Percentiles rank a stretch among this genome's conserved stretches.
phyloP scores from a whole-genome alignment of 2,113 vertebrate species.

The Papio anubis region DNA sequence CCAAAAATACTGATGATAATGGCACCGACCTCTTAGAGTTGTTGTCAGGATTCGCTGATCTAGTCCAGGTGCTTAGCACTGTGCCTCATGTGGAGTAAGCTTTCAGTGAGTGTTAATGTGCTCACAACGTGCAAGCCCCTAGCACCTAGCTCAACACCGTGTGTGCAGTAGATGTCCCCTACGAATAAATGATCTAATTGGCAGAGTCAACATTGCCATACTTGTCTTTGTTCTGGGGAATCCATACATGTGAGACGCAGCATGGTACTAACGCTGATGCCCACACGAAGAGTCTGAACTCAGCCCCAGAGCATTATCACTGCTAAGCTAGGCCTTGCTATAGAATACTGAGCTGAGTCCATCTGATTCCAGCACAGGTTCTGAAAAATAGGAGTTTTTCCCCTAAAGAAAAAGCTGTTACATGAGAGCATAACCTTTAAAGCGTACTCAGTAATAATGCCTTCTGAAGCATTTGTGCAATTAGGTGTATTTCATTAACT shows the following conservation, averaged over 20 bases:
- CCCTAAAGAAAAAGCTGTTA: background rate
- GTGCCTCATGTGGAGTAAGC: background rate
- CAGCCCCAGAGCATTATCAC: fast-evolving
- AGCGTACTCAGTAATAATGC: background rate
- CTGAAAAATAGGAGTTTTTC: background rate
- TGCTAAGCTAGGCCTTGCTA: background rate
- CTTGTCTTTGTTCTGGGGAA: background rate
- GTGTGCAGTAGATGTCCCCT: background rate
- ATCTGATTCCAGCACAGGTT: background rate
- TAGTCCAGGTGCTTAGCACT: background rate
- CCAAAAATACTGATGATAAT: background rate
- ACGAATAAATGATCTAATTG: background rate
- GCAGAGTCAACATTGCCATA: background rate
- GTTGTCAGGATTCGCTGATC: background rate
- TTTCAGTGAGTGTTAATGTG: too few relatives aligned
- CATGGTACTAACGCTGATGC: background rate
- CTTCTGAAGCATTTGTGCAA: constrained; percentile 55
- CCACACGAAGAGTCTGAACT: background rate
- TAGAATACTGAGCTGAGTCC: background rate
- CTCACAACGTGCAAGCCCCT: background rate
- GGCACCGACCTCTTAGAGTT: background rate
- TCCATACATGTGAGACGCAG: background rate
- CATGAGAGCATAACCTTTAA: constrained; percentile 20
- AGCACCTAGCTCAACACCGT: background rate
- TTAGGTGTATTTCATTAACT: constrained; percentile 81